Evolutionary conservation across 2,888 invertebrate genomes (phyloP), one percentile per base, ranked within the genome.

Genomic region (Netelia inedita): DNA sequence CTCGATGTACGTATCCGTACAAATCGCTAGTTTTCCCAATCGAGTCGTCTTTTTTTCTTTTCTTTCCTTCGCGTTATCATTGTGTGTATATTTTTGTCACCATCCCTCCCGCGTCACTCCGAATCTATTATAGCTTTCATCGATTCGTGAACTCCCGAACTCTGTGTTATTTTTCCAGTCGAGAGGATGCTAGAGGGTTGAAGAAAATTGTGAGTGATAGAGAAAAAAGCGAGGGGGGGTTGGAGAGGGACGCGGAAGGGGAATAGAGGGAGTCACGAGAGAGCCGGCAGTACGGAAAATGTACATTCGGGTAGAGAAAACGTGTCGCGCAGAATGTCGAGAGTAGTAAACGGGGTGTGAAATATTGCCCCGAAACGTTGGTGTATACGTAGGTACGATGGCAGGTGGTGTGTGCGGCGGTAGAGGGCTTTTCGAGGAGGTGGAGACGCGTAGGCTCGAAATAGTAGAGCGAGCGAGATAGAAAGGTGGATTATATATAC

Each of bases 301-400:
- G 28, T 19, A 46, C 35, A 63, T 55, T 16, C 68, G 43, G 50
- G 61, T n/a, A 63, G 61, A 41, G 61, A 71, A 78, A 71, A 79
- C 28, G 63, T 69, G 69, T 79, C 78, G 69, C 69, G 53, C 35
- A 28, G 57, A 59, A 50, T 71, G 85, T 63, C 82, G 83, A 87
- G 86, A 87, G 86, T 84, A 85, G 85, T 88, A 88, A 89, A 89
- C 88, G 88, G 86, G 84, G 82, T 86, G 89, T 89, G 85, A 90
- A 89, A 88, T 89, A 90, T 89, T 86, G 86, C 85, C 85, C 65
- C 68, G 79, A 74, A 72, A 80, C 78, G 81, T 82, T 82, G 73
- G 63, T 81, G 21, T 35, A 8, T n/a, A 28, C 41, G 79, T 21
- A 19, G 65, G 69, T 10, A 55, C 72, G 78, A 66, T 71, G 9